Evolutionary conservation across 1,140 invertebrate genomes (phyloP), one percentile per base, ranked within the genome.

Genomic region (Cyclina sinensis): DNA sequence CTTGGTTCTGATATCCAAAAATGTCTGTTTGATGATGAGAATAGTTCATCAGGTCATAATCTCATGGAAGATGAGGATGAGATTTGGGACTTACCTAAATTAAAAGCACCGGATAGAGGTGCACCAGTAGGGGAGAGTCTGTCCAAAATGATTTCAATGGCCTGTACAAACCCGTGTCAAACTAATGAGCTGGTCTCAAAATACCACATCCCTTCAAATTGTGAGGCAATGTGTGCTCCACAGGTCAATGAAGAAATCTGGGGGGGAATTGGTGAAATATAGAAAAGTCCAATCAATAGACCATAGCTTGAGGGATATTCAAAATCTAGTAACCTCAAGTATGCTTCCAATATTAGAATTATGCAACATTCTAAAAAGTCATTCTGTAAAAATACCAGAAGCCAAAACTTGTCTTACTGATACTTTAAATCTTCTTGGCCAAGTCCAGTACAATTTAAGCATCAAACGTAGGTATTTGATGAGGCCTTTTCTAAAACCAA

Each of bases 361-460:
- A 30, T 54, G 30, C 24, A 39, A 65, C 5, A 12, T 65, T 39
- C 24, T 83, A 39, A 83, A 83, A 46, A 4, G 32, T 0, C 21
- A 32, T 32, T 5, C n/a, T 21, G 37, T 18, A 4, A 18, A 39
- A 48, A 2, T 37, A 16, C n/a, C n/a, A 21, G 78, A 54, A 43
- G 18, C 30, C 4, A 73, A 59, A 65, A 21, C 4, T 4, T 24
- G 46, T 70, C 74, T 80, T 30, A 68, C 65, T 35, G 79, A 82
- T 35, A n/a, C 62, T 82, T 24, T 73, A 30, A 70, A 39, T 39
- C 21, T 88, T 7, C 51, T 83, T 9, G 86, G 79, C 27, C 80
- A 73, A 57, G 65, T 57, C 7, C 80, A 73, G 35, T 65, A 83
- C 24, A 83, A 82, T 68, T 18, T 89, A 24, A 74, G 37, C 65